Evolutionary conservation across 2,113 vertebrate genomes (phyloP).

Genomic region (Elephas maximus): DNA sequence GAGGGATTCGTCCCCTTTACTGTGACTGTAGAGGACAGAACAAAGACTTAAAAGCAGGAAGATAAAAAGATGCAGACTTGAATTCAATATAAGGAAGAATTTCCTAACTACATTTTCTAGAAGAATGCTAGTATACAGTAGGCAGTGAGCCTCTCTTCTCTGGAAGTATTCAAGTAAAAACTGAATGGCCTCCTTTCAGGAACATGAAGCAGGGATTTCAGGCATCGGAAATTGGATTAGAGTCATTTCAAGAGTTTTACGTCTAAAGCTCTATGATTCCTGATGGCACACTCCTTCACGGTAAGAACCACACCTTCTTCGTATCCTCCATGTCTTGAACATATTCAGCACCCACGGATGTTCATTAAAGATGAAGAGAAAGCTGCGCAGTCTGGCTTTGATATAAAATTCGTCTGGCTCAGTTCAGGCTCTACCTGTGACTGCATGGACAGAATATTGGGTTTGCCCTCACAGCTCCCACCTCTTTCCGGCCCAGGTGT

Average conservation of each 20-base stretch:
- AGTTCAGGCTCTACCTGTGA: background rate
- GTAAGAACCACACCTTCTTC: background rate
- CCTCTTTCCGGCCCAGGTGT: background rate
- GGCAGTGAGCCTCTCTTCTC: background rate
- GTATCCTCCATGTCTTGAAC: background rate
- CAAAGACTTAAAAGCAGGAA: background rate
- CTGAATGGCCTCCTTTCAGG: background rate
- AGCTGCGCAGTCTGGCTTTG: background rate
- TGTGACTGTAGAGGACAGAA: background rate
- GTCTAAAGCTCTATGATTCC: background rate
- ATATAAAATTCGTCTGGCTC: background rate
- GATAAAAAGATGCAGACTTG: background rate
- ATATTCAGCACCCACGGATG: background rate
- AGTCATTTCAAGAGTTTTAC: background rate
- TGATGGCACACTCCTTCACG: background rate
- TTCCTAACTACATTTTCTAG: background rate
- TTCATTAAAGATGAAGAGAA: background rate
- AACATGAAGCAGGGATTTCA: background rate
- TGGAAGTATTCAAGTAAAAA: conserved; percentile 26
- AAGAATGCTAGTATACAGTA: background rate
- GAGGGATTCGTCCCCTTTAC: background rate
- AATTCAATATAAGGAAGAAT: background rate
- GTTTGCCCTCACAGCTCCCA: background rate
- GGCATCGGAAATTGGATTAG: background rate
- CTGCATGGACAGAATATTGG: background rate